Evolutionary conservation across 2,113 vertebrate species (phyloP), one percentile per base, ranked within the genome.

Genomic region (Dermatemys mawii): DNA sequence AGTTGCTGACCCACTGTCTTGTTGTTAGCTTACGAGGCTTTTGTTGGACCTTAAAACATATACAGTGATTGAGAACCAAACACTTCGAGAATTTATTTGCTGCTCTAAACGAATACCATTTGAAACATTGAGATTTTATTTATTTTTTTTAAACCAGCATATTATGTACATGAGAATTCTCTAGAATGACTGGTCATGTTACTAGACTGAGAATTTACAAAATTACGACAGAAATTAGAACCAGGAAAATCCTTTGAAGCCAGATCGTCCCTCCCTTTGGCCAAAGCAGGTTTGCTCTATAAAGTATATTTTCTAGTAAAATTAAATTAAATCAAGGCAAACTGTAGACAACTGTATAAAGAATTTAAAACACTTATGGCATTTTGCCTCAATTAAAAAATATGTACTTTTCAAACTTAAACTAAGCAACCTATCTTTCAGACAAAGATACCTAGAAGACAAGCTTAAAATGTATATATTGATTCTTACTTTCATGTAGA

Each of bases 11-110:
- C 5, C 46, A 78, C 44, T 6, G 41, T 0, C 0, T 14, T 81
- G 46, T 4, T 51, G 11, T 0, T 35, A 8, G 57, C 0, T 1
- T 8, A 54, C 7, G 50, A 54, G 38, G 4, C 63, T 81, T 7
- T 1, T 89, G 29, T 21, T 89, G 38, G 11, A 44, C 13, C n/a
- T 32, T 81, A 41, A 7, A 73, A 53, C 1, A 2, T 35, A 60
- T 7, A 50, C 4, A 22, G 2, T 1, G 2, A 50, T 35, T 67
- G 19, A 50, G 17, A 75, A 27, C 6, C 85, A 29, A 51, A 83
- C 83, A 38, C 14, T 24, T 60, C 21, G 79, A 11, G 2, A 70
- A 55, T 4, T 8, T 73, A 84, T 86, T 16, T 26, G 22, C 0
- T 48, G 54, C 75, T 4, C 16, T 87, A 70, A 93, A 83, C 17